A percentile compares a stretch with the other conserved stretches of the same genome.
These are phyloP conservation scores for Cosmia trapezina DNA, from an alignment of 2,888 invertebrate genomes.

Conservation along the genomic window DNA sequence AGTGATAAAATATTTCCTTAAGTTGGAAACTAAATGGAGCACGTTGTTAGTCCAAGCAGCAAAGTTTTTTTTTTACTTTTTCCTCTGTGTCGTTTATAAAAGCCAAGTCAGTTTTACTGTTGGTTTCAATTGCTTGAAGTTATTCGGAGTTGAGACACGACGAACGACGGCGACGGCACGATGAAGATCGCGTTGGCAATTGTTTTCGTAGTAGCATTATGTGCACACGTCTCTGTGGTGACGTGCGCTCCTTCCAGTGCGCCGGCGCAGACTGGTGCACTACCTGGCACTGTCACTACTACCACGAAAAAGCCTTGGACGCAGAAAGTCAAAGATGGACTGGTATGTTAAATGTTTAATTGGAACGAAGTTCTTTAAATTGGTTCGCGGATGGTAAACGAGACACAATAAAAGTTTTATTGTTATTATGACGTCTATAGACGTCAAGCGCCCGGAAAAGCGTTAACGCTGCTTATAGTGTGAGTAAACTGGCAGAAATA, in stretches of 20 bases:
- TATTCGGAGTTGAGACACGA: slow-evolving; percentile 32
- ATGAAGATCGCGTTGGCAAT: slow-evolving; percentile 68
- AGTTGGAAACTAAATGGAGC: slow-evolving; percentile 27
- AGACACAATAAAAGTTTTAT: too few species aligned
- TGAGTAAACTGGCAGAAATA: too few species aligned
- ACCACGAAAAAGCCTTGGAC: slow-evolving; percentile 75
- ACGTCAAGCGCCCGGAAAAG: too few species aligned
- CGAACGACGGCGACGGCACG: slow-evolving; percentile 28
- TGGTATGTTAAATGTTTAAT: slow-evolving; percentile 67
- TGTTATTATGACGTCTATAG: too few species aligned
- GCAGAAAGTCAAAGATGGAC: slow-evolving; percentile 73
- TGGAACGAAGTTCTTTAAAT: too few species aligned
- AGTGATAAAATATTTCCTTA: slow-evolving; percentile 31
- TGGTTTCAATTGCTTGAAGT: slow-evolving; percentile 41
- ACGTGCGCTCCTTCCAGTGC: slow-evolving; percentile 45
- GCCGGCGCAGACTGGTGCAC: slow-evolving; percentile 32
- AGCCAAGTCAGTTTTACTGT: slow-evolving; percentile 30
- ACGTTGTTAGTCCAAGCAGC: slow-evolving; percentile 10
- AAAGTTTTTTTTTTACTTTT: slow-evolving; percentile 41
- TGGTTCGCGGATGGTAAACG: too few species aligned
- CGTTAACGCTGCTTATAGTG: too few species aligned
- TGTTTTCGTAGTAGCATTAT: slow-evolving; percentile 59
- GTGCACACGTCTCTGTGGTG: slow-evolving; percentile 63
- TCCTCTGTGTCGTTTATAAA: slow-evolving; percentile 61
- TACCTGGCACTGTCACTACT: slow-evolving; percentile 51